A percentile compares a stretch with the other conserved stretches of the same genome.
Conservation (phyloP, 2,888 invertebrate genomes). For the Orchesella flavescens region DNA sequence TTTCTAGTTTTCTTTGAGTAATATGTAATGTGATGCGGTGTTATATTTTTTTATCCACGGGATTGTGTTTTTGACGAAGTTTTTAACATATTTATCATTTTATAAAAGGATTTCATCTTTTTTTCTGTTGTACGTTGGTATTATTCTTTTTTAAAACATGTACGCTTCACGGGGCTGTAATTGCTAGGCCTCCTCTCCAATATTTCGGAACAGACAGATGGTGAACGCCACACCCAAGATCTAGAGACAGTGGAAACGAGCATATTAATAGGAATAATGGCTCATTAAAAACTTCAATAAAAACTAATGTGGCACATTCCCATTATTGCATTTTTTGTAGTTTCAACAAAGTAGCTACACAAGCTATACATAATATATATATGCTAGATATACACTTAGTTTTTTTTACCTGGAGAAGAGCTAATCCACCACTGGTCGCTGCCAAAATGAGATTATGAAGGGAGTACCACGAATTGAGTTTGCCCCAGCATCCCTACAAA, state of each 20-base stretch:
- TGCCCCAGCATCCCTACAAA: constrained; percentile 76
- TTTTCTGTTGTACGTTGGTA: constrained; percentile 41
- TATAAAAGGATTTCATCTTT: constrained; percentile 60
- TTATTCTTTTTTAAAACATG: constrained; percentile 61
- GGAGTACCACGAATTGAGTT: constrained; percentile 75
- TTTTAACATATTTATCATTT: constrained; percentile 24
- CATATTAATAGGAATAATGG: background rate
- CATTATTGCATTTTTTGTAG: background rate
- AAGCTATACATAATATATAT: no score
- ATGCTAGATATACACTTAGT: background rate
- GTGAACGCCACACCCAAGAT: constrained; percentile 73
- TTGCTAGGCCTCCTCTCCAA: constrained; percentile 70
- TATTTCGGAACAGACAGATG: constrained; percentile 74
- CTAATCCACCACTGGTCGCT: constrained; percentile 75
- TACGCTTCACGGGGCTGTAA: constrained; percentile 66
- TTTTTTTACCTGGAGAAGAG: constrained; percentile 74
- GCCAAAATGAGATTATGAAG: constrained; percentile 75
- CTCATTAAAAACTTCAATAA: constrained; percentile 6
- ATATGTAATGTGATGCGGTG: background rate
- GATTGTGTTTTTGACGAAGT: constrained; percentile 8
- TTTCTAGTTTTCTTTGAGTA: background rate
- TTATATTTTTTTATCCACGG: no score
- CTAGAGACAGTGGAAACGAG: constrained; percentile 70
- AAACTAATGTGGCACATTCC: background rate
- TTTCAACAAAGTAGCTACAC: constrained; percentile 48